Base-by-base conservation (phyloP, 2,797 vertebrate species). In the Sebastes umbrosus region DNA sequence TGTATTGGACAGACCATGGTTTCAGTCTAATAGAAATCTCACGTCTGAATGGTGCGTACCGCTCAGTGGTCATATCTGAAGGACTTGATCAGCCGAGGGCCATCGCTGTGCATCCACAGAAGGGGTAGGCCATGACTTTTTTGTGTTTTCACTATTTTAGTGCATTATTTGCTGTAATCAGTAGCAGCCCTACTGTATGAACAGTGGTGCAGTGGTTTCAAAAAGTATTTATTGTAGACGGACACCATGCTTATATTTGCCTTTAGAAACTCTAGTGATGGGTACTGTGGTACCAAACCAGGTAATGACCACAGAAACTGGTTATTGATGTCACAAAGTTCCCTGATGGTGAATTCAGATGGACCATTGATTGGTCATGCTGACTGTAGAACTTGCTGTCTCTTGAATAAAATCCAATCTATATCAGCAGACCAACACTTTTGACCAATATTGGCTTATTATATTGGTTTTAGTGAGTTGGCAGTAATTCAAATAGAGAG, bases 1-100 rank as follows among this genome's bases (percentile, higher is more conserved):
- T 99, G 73, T 99, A 99, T 78, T 99, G 99, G 99, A 97, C 98
- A 6, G 98, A 99, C 88, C 98, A 99, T 32, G 98, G 98, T 54
- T 99, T 99, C 89, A 98, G 98, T 94, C 95, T 99, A 76, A 97
- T 99, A 77, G 99, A 99, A 95, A 97, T 99, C 77, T 97, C 98
- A 64, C 97, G 97, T 86, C 96, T 99, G 84, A 97, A 97, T 82
- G 99, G 99, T 54, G 97, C 97, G 3, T 99, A 97, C 90, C 97
- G 98, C 68, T 99, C 97, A 2, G 98, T 99, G 77, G 94, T 99
- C 75, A 97, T 99, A 91, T 98, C 98, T 63, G 96, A 97, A 90
- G 97, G 96, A 50, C 95, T 99, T 68, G 98, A 99, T 92, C 98
- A 99, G 89, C 99, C 99, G 0, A 94, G 97, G 91, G 98, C 98